These are phyloP conservation scores for Nesidiocoris tenuis DNA, from an alignment of 2,888 invertebrate species.

Conservation along the genomic window DNA sequence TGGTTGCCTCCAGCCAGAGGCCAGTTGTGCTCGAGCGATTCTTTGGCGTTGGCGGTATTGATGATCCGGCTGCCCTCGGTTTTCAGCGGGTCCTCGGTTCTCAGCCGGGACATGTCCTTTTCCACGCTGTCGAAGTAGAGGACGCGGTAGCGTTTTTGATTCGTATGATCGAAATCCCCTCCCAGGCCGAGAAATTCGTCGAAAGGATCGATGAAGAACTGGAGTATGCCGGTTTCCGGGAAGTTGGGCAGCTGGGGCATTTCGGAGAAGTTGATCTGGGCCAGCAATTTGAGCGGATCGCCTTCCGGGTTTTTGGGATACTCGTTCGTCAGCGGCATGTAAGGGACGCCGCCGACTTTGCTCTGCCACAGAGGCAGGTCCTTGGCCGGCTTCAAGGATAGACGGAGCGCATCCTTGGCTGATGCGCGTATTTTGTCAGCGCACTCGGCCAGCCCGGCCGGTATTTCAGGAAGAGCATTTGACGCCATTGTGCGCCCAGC, in stretches of 20 bases:
- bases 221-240: slow-evolving; percentile 28
- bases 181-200: slow-evolving; percentile 36
- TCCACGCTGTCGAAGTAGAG: slow-evolving; percentile 32
- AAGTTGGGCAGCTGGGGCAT: slow-evolving; percentile 1
- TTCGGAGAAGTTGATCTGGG: slow-evolving; percentile 31
- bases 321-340: slow-evolving; percentile 11
- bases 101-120: slow-evolving; percentile 9
- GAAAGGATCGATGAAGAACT: slow-evolving; percentile 33
- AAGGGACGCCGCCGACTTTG: slow-evolving; percentile 32
- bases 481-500: slow-evolving; percentile 3
- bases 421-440: slow-evolving; percentile 27
- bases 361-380: slow-evolving; percentile 34
- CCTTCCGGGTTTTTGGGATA: slow-evolving; percentile 28
- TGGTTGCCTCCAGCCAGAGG: slow-evolving; percentile 5
- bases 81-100: slow-evolving; percentile 16
- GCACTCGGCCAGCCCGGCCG: slow-evolving; percentile 18
- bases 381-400: slow-evolving; percentile 15
- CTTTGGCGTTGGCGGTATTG: slow-evolving; percentile 9
- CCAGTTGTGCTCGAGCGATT: slow-evolving; percentile 24
- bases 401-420: slow-evolving; percentile 15
- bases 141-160: slow-evolving; percentile 29
- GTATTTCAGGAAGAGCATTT: slow-evolving; percentile 19
- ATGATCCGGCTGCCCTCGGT: slow-evolving; percentile 26
- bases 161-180: slow-evolving; percentile 21
- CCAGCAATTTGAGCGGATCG: slow-evolving; percentile 20